Evolutionary conservation across 2,888 invertebrate species (phyloP), one percentile per base, ranked within the genome.

Genomic region (Tiliacea aurago): DNA sequence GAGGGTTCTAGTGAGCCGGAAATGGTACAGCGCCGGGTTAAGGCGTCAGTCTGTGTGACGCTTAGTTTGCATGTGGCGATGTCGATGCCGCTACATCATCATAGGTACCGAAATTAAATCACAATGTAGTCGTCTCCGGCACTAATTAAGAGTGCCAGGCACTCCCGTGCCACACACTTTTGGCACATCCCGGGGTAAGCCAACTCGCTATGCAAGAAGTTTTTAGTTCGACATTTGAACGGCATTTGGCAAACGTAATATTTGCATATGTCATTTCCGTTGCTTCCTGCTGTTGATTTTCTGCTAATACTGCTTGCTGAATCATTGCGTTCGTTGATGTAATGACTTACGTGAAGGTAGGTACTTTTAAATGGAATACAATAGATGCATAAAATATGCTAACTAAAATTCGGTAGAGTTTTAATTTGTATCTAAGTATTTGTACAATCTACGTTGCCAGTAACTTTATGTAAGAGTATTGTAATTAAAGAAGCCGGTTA

Each of bases 171-270:
- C 9, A 72, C 33, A 72, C 33, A 18, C 9, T 0, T 69, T 28
- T 5, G 23, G 33, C 33, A 2, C 18, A 23, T 37, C 9, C 4
- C 4, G 11, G 23, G 18, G 4, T 20, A 70, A 49, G 69, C 33
- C 53, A 43, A 53, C 13, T 11, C 45, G 4, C 2, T 56, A 23
- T n/a, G 51, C 47, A 78, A 49, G 4, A 45, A 28, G 11, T 28
- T 49, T 79, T 23, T 23, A 79, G 41, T 37, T 41, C 10, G 73
- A 76, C 61, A 72, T 71, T 33, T 61, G 18, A 68, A 51, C 58
- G 58, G 43, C 56, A 10, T 69, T 79, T 79, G 73, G 80, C 80
- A 58, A 58, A 49, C 20, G 20, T 23, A 20, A 33, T 51, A 56
- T 47, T 53, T 41, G 43, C 56, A 33, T 67, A 20, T 56, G 63